Conservation (phyloP, 2,888 invertebrate species). For the Heliconius erato region DNA sequence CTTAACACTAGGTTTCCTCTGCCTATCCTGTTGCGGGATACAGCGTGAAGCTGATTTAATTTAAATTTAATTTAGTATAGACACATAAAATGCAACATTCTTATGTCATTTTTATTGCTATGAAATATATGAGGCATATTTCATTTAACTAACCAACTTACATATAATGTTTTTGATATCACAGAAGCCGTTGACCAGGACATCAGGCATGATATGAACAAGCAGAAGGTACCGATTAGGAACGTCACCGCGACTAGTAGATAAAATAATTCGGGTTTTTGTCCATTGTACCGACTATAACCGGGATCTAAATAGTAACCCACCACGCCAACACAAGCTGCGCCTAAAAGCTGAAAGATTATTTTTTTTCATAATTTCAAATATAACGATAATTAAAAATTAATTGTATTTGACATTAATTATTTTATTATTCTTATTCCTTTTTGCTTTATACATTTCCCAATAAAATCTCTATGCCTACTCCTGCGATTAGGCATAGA, state of each 20-base stretch:
- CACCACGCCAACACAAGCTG: constrained; percentile 90
- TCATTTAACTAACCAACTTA: constrained; percentile 79
- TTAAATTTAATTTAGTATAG: too few relatives aligned
- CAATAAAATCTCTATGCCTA: too few relatives aligned
- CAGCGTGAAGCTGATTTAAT: too few relatives aligned
- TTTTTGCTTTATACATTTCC: neutral
- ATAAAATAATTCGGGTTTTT: constrained; percentile 88
- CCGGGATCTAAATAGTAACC: constrained; percentile 83
- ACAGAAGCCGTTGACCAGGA: constrained; percentile 93
- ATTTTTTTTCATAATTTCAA: neutral
- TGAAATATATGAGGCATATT: too few relatives aligned
- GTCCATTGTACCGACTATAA: constrained; percentile 65
- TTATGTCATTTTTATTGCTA: too few relatives aligned
- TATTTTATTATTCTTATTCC: neutral
- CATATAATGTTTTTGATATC: constrained; percentile 92
- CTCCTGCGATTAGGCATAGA: too few relatives aligned
- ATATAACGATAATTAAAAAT: neutral
- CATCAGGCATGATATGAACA: constrained; percentile 90
- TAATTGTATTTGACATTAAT: neutral
- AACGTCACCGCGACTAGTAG: constrained; percentile 91
- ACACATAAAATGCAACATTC: too few relatives aligned
- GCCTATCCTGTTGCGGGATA: too few relatives aligned
- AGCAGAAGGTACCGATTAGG: constrained; percentile 91
- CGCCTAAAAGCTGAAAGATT: constrained; percentile 89
- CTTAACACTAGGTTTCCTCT: too few relatives aligned